Conservation (phyloP, 1,140 invertebrate species). For the Micrasema minimum region DNA sequence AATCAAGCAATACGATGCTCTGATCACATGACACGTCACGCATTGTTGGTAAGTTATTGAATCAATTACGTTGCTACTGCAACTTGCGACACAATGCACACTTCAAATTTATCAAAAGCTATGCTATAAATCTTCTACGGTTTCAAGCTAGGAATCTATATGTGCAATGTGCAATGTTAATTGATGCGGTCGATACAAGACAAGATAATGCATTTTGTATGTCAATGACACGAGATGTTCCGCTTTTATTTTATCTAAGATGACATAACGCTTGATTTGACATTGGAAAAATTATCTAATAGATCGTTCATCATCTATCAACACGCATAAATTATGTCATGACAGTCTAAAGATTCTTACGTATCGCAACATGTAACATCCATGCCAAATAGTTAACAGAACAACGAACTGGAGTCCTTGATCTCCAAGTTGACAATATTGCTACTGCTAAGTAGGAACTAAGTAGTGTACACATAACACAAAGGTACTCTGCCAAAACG, state of each 20-base stretch:
- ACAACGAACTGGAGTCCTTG: slow-evolving; percentile 12
- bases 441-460: no score
- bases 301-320: neutral
- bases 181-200: no score
- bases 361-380: neutral
- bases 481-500: slow-evolving; percentile 11
- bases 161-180: no score
- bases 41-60: slow-evolving; percentile 12
- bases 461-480: neutral
- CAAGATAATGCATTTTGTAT: no score
- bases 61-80: slow-evolving; percentile 4
- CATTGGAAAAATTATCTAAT: neutral
- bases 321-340: slow-evolving; percentile 9
- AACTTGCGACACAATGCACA: slow-evolving; percentile 19
- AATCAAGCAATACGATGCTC: neutral
- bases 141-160: neutral
- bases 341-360: neutral
- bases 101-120: slow-evolving; percentile 19
- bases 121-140: no score
- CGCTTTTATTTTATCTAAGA: neutral
- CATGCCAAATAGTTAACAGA: slow-evolving; percentile 6
- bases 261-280: neutral
- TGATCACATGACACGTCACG: neutral
- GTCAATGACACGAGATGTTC: no score
- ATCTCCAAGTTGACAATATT: slow-evolving; percentile 1